phyloP scores from a whole-genome alignment of 2,113 vertebrate species.

The Leptodactylus fuscus region DNA sequence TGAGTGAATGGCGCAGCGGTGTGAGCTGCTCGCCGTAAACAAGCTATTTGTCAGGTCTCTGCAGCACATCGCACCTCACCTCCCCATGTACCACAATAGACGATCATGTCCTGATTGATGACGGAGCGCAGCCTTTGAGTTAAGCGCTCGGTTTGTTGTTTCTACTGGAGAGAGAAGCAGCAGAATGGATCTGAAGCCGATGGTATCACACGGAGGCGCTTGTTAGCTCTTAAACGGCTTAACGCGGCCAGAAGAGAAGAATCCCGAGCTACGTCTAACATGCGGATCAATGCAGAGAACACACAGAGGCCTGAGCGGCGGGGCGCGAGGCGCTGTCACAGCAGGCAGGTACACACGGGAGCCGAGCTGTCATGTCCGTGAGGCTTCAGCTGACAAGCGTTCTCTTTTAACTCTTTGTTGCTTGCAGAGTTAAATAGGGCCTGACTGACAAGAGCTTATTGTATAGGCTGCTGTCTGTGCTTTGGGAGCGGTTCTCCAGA shows the following conservation, averaged over 20 bases:
- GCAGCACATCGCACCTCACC: neutral
- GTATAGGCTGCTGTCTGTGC: too few relatives aligned
- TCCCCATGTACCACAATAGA: neutral
- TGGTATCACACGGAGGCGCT: neutral
- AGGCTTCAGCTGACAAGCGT: neutral
- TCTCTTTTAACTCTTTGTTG: neutral
- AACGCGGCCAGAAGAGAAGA: neutral
- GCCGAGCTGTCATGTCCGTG: neutral
- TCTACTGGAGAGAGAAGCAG: neutral
- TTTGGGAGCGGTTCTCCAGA: neutral
- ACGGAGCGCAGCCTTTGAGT: neutral
- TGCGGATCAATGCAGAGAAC: neutral
- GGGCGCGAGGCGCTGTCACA: neutral
- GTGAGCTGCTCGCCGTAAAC: neutral
- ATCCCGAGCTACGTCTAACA: neutral
- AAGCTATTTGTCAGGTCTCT: neutral
- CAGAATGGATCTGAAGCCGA: neutral
- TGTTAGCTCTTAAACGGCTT: constrained; percentile 33
- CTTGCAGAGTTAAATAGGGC: neutral
- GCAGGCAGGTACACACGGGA: neutral
- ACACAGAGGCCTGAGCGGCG: neutral
- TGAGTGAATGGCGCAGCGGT: neutral
- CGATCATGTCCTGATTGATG: constrained; percentile 10
- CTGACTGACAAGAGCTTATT: too few relatives aligned
- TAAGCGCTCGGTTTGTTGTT: constrained; percentile 16